Conservation (phyloP, 1,140 invertebrate species). For the Dreissena polymorpha region DNA sequence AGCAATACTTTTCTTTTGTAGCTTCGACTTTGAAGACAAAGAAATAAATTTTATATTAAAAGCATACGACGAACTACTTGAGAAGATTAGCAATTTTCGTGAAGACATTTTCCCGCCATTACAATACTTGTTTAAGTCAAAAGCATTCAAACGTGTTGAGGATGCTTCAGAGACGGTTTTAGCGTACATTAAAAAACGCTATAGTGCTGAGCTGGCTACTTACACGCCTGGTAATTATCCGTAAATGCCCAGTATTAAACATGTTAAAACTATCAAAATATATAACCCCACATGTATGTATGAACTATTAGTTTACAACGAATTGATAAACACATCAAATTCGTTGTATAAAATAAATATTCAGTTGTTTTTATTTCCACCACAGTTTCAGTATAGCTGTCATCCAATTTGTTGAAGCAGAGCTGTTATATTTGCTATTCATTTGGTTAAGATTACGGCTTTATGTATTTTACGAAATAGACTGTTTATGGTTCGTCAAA, state of each 20-base stretch:
- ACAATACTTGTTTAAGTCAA: constrained; percentile 15
- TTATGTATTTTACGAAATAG: too few relatives aligned
- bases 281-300: too few relatives aligned
- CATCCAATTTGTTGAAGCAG: too few relatives aligned
- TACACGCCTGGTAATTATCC: background rate
- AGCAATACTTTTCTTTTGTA: background rate
- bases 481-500: too few relatives aligned
- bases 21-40: constrained; percentile 13
- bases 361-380: too few relatives aligned
- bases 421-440: too few relatives aligned
- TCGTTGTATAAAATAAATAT: too few relatives aligned
- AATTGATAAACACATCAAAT: too few relatives aligned
- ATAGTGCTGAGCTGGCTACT: background rate
- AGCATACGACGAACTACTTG: background rate
- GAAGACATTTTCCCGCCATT: constrained; percentile 15
- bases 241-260: background rate
- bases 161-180: background rate
- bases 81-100: background rate
- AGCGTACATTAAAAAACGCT: background rate
- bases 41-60: background rate
- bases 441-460: too few relatives aligned
- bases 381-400: too few relatives aligned
- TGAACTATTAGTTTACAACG: too few relatives aligned
- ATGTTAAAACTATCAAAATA: background rate
- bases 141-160: background rate